phyloP scores from a whole-genome alignment of 2,113 vertebrate genomes.

The Hippopotamus amphibius region DNA sequence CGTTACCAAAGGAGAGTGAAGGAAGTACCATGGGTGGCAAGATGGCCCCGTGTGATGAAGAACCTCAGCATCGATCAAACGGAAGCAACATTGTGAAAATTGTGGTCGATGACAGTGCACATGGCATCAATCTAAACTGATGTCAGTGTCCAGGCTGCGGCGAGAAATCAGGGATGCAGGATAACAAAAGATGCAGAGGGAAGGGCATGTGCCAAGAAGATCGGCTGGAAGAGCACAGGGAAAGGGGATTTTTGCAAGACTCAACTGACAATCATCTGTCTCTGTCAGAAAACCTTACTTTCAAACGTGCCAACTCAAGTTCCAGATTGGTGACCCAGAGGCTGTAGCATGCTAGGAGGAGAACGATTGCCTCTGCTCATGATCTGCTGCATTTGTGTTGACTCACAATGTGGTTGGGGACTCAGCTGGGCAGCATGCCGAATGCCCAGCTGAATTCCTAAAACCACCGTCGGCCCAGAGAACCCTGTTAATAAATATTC shows the following conservation, averaged over 20 bases:
- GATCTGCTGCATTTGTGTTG: background rate
- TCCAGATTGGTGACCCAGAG: background rate
- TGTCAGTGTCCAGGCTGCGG: background rate
- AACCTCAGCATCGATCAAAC: background rate
- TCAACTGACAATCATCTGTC: background rate
- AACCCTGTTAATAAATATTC: conserved; percentile 41
- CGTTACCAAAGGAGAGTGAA: background rate
- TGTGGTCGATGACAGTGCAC: background rate
- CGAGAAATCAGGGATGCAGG: background rate
- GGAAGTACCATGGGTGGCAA: background rate
- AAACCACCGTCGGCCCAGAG: background rate
- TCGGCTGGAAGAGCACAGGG: background rate
- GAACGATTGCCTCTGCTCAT: background rate
- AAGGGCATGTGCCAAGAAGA: background rate
- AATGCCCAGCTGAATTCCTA: background rate
- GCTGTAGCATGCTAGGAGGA: no score
- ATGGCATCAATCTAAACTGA: background rate
- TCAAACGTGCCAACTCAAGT: background rate
- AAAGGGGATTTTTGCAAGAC: conserved; percentile 12
- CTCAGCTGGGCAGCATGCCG: background rate
- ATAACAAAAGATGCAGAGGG: background rate
- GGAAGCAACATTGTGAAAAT: background rate
- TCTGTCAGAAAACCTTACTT: conserved; percentile 37
- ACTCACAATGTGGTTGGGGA: background rate
- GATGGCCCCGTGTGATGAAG: background rate